Evolutionary conservation across 2,888 invertebrate genomes (phyloP).

Genomic region (Mesopsocus fuscifrons): DNA sequence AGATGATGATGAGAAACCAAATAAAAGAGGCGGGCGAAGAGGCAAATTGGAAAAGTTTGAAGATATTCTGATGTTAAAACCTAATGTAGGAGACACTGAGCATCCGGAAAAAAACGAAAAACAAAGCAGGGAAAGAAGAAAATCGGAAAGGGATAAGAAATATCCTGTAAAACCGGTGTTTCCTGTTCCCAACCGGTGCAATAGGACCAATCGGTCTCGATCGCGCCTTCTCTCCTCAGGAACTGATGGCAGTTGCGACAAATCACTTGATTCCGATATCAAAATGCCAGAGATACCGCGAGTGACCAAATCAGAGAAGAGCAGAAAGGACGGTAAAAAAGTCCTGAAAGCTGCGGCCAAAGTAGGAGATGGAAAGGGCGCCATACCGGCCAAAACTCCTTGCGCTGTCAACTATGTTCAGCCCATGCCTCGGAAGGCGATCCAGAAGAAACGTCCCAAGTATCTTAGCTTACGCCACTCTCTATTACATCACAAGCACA

Average conservation of each 20-base stretch:
- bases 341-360: slow-evolving; percentile 23
- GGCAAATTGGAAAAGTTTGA: slow-evolving; percentile 13
- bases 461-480: slow-evolving; percentile 9
- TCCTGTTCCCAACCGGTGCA: slow-evolving; percentile 15
- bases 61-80: slow-evolving; percentile 13
- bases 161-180: slow-evolving; percentile 18
- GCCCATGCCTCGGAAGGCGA: slow-evolving; percentile 17
- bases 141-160: slow-evolving; percentile 17
- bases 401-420: slow-evolving; percentile 19
- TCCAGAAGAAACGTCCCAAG: slow-evolving; percentile 14
- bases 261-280: slow-evolving; percentile 34
- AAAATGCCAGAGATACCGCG: slow-evolving; percentile 31
- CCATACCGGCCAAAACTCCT: slow-evolving; percentile 23
- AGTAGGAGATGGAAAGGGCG: slow-evolving; percentile 26
- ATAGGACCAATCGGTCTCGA: slow-evolving; percentile 15
- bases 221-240: slow-evolving; percentile 19
- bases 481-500: slow-evolving; percentile 24
- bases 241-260: slow-evolving; percentile 25
- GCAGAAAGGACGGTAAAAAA: slow-evolving; percentile 30
- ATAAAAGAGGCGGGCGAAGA: slow-evolving; percentile 12
- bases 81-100: slow-evolving; percentile 12
- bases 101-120: slow-evolving; percentile 9
- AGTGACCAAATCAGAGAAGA: slow-evolving; percentile 25
- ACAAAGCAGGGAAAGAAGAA: slow-evolving; percentile 12
- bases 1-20: slow-evolving; percentile 21